Conservation (phyloP, 1,140 invertebrate genomes). For the Melipona quadrifasciata region DNA sequence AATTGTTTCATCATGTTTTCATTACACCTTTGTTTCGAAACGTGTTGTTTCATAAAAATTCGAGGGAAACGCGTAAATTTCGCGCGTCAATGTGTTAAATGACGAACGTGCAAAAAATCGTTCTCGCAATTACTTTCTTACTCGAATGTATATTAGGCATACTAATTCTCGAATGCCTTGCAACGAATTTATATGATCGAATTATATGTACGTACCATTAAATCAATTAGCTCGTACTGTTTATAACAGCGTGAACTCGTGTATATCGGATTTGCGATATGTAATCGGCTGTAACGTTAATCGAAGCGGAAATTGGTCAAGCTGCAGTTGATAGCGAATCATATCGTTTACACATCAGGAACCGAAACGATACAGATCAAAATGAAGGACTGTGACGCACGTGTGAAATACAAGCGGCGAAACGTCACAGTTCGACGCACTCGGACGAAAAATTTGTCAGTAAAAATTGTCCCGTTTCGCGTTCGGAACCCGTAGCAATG, state of each 20-base stretch:
- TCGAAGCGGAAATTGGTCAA: constrained; percentile 21
- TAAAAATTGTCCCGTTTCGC: background rate
- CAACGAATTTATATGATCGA: background rate
- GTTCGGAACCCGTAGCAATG: no score
- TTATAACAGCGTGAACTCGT: background rate
- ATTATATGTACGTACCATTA: no score
- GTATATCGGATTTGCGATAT: background rate
- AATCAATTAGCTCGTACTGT: background rate
- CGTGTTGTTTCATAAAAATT: background rate
- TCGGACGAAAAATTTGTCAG: no score
- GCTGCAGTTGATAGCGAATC: constrained; percentile 23
- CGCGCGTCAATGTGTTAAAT: background rate
- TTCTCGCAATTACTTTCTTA: background rate
- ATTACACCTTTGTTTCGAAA: no score
- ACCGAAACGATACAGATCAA: background rate
- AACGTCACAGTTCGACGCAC: background rate
- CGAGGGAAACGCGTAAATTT: background rate
- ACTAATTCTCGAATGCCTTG: background rate
- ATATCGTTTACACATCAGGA: background rate
- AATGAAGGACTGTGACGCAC: background rate
- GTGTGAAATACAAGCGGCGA: background rate
- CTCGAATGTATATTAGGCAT: background rate
- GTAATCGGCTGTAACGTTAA: constrained; percentile 14
- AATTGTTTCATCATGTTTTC: no score
- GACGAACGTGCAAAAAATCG: background rate